A percentile compares a stretch with the other conserved stretches of the same genome.
phyloP scores from a whole-genome alignment of 1,140 invertebrate species.

The Aphaenogaster ashmeadi region DNA sequence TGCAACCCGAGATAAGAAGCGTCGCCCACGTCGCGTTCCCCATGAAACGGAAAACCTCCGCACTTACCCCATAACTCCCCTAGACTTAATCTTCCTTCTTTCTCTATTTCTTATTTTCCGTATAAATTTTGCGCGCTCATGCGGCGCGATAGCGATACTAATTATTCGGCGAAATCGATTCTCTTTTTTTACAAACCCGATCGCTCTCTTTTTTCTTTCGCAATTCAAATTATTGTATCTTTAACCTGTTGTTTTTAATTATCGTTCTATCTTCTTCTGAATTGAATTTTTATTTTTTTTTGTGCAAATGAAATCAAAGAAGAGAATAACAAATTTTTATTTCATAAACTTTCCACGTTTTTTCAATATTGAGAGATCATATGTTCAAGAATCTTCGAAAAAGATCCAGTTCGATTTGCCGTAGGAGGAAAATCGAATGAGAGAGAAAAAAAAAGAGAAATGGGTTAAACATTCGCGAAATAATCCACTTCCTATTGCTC shows the following conservation, averaged over 20 bases:
- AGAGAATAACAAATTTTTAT: neutral
- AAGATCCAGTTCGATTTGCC: neutral
- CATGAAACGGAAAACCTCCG: slow-evolving; percentile 17
- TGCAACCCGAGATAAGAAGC: slow-evolving; percentile 80
- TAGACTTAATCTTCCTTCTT: neutral
- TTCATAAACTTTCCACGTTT: neutral
- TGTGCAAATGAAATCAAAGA: neutral
- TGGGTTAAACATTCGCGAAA: slow-evolving; percentile 26
- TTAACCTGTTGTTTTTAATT: neutral
- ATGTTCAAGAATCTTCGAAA: neutral
- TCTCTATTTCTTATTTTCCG: neutral
- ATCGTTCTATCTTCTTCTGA: neutral
- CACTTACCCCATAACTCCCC: slow-evolving; percentile 37
- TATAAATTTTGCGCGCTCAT: slow-evolving; percentile 24
- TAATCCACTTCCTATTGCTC: slow-evolving; percentile 63
- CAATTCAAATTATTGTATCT: neutral
- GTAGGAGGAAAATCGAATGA: slow-evolving; percentile 9
- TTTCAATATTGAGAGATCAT: neutral
- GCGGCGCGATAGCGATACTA: neutral
- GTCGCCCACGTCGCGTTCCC: slow-evolving; percentile 52
- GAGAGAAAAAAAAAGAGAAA: neutral
- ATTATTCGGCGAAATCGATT: slow-evolving; percentile 6
- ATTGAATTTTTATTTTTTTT: neutral
- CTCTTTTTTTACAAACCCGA: neutral
- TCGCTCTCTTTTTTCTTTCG: neutral